Evolutionary conservation across 1,140 invertebrate genomes (phyloP), one percentile per base, ranked within the genome.

Genomic region (Drosophila santomea): DNA sequence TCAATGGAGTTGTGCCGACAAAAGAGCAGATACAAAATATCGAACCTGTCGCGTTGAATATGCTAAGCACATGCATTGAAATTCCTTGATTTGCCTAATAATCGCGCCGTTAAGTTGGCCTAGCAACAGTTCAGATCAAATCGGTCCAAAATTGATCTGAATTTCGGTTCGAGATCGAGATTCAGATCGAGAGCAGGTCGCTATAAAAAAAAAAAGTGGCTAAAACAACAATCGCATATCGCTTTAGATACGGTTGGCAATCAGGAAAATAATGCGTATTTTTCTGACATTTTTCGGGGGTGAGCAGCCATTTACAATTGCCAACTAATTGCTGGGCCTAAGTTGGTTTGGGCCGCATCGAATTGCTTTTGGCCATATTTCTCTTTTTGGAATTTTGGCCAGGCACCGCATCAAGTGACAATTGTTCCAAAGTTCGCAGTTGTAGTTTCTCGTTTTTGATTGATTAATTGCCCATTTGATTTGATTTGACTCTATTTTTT

Each of bases 31-130:
- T 48, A 76, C 11, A 15, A 35, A 6, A 52, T 66, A 3, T 36
- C n/a, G 79, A 88, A 88, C 84, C 84, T 89, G 84, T 88, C 89
- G 84, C 77, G 56, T 56, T 80, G 85, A 78, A 72, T 89, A 88
- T 88, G 84, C 84, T 84, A 88, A 88, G 60, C 76, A 28, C 80
- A 83, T 89, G 77, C 84, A 80, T 69, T 88, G 84, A 80, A 80
- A 88, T 89, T 84, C 80, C 68, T 88, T 78, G 80, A 88, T 88
- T 88, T 88, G 84, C 82, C 78, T 86, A 88, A 86, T 86, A 86
- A 88, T 86, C 82, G 45, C 41, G 28, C 78, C 61, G 83, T 74
- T 74, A 74, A 82, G 64, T 58, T 83, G 59, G 84, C 80, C 51
- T 89, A 72, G 83, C 84, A 88, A 88, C 83, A 88, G 58, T 50